Conservation (phyloP, 2,113 vertebrate species). For the Ondatra zibethicus region DNA sequence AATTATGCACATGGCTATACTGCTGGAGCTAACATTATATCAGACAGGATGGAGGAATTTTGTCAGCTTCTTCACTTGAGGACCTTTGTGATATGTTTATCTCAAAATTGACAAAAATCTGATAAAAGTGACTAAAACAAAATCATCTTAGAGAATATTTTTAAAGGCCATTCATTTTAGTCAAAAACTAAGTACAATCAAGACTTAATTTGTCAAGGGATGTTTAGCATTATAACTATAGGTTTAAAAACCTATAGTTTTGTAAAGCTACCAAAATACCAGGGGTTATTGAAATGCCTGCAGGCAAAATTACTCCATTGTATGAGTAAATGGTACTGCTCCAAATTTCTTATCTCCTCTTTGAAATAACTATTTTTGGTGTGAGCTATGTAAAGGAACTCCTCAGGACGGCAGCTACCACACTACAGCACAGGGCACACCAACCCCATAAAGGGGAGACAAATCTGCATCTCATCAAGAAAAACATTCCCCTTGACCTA, state of each 20-base stretch:
- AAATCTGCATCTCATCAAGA: background rate
- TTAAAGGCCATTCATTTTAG: slow-evolving; percentile 68
- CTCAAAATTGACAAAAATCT: slow-evolving; percentile 55
- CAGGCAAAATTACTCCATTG: slow-evolving; percentile 64
- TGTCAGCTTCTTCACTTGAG: slow-evolving; percentile 59
- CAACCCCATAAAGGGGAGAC: background rate
- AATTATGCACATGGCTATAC: slow-evolving; percentile 14
- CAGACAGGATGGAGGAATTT: background rate
- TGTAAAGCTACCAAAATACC: slow-evolving; percentile 71
- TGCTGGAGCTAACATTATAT: slow-evolving; percentile 38
- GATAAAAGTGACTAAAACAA: slow-evolving; percentile 61
- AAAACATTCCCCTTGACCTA: background rate
- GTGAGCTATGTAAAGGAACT: slow-evolving; percentile 39
- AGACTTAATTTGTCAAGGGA: slow-evolving; percentile 62
- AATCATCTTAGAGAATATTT: slow-evolving; percentile 52
- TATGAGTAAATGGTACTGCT: background rate
- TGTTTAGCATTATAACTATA: slow-evolving; percentile 65
- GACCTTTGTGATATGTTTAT: slow-evolving; percentile 62
- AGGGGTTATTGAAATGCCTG: slow-evolving; percentile 66
- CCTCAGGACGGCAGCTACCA: slow-evolving; percentile 44
- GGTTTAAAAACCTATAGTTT: too few species aligned
- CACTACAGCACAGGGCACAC: background rate
- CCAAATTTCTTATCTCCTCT: slow-evolving; percentile 53
- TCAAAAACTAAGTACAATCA: slow-evolving; percentile 74
- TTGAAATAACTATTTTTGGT: slow-evolving; percentile 72